Evolutionary conservation across 1,140 invertebrate genomes (phyloP).

Genomic region (Drusus annulatus): DNA sequence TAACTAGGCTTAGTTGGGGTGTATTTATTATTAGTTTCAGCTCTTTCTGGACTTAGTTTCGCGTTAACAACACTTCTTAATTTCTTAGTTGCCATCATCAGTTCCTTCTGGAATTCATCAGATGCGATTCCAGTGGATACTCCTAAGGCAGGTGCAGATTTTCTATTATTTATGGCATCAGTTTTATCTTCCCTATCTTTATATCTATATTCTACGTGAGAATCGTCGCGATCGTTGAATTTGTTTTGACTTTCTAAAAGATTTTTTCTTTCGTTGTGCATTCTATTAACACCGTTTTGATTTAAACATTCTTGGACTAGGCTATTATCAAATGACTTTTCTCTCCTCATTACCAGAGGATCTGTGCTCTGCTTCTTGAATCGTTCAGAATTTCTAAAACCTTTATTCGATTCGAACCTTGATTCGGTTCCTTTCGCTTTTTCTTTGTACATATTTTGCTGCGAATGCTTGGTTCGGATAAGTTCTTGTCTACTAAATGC

Average conservation of each 20-base stretch:
- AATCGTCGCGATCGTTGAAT: conserved; percentile 51
- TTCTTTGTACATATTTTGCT: conserved; percentile 67
- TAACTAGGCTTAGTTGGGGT: conserved; percentile 22
- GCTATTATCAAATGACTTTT: conserved; percentile 70
- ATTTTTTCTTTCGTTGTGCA: conserved; percentile 66
- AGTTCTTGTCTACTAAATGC: conserved; percentile 64
- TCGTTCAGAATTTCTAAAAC: conserved; percentile 70
- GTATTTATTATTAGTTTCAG: conserved; percentile 24
- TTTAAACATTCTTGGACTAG: conserved; percentile 63
- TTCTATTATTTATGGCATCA: conserved; percentile 61
- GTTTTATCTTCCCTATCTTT: conserved; percentile 50
- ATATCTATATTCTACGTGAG: conserved; percentile 46
- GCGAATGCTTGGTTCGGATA: conserved; percentile 65
- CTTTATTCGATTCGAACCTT: conserved; percentile 68
- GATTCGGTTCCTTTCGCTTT: conserved; percentile 67
- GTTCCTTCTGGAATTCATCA: conserved; percentile 79
- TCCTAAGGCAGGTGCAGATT: conserved; percentile 72
- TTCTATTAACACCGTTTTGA: conserved; percentile 62
- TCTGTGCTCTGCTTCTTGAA: conserved; percentile 66
- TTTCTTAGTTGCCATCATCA: conserved; percentile 77
- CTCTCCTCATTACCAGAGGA: conserved; percentile 65
- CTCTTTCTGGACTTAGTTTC: conserved; percentile 34
- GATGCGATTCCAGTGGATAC: conserved; percentile 74
- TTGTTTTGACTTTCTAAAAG: conserved; percentile 62
- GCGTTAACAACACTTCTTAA: conserved; percentile 65